Evolutionary conservation across 2,113 vertebrate species (phyloP).

Genomic region (Phoxinus phoxinus): DNA sequence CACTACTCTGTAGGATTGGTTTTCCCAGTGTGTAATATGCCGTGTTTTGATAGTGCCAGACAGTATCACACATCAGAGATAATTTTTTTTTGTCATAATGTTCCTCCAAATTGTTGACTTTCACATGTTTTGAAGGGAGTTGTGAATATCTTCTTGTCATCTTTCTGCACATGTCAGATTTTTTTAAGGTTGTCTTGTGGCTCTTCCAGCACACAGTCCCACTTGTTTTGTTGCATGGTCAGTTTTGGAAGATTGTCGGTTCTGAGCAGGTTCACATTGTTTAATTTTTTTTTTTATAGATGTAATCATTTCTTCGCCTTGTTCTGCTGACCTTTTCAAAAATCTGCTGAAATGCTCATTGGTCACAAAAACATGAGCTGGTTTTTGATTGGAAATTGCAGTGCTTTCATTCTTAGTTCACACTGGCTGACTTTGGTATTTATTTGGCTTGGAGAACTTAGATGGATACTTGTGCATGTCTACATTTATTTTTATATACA

Average conservation of each 20-base stretch:
- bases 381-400: not conserved
- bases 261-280: not conserved
- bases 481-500: too few relatives aligned
- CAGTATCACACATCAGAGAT: not conserved
- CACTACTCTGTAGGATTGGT: not conserved
- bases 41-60: not conserved
- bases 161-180: not conserved
- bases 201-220: not conserved
- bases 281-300: not conserved
- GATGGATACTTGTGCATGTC: too few relatives aligned
- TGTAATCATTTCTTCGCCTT: not conserved
- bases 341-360: not conserved
- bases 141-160: not conserved
- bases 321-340: not conserved
- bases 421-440: not conserved
- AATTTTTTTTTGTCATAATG: not conserved
- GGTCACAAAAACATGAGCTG: not conserved
- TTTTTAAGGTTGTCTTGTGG: not conserved
- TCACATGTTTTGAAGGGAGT: not conserved
- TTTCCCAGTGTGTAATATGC: not conserved
- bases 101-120: not conserved
- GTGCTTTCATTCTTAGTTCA: not conserved
- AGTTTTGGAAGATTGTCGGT: not conserved
- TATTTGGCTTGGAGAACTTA: not conserved
- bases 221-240: not conserved